These are phyloP conservation scores for Astyanax mexicanus DNA, from an alignment of 2,797 vertebrate genomes.

Conservation along the genomic window DNA sequence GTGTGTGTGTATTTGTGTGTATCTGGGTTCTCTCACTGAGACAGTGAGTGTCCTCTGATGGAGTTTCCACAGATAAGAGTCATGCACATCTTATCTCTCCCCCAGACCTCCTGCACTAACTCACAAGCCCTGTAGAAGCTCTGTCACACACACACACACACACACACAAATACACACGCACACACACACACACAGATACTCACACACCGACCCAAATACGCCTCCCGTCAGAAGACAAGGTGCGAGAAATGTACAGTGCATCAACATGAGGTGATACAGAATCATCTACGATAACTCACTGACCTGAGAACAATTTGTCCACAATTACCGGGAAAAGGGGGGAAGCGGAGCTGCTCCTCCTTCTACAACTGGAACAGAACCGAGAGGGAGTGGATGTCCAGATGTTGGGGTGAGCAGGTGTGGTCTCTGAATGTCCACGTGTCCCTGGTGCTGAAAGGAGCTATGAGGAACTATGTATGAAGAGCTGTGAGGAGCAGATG, in stretches of 20 bases:
- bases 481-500: not conserved
- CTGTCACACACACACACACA: slow-evolving; percentile 18
- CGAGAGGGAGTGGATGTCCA: slow-evolving; percentile 9
- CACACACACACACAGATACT: slow-evolving; percentile 29
- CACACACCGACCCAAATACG: slow-evolving; percentile 11
- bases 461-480: not conserved
- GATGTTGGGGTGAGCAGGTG: slow-evolving; percentile 21
- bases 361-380: not conserved
- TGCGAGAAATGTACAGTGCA: slow-evolving; percentile 43
- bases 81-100: slow-evolving; percentile 54
- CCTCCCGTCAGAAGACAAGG: slow-evolving; percentile 25
- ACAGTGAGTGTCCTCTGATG: slow-evolving; percentile 39
- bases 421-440: slow-evolving; percentile 17
- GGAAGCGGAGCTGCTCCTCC: not conserved
- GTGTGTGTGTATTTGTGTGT: slow-evolving; percentile 45
- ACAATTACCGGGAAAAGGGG: slow-evolving; percentile 36
- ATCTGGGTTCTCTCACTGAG: slow-evolving; percentile 51
- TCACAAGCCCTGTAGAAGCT: slow-evolving; percentile 27
- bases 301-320: slow-evolving; percentile 51
- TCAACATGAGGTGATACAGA: slow-evolving; percentile 15
- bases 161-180: slow-evolving; percentile 31
- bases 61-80: slow-evolving; percentile 51
- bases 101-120: slow-evolving; percentile 37
- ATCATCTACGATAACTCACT: slow-evolving; percentile 54
- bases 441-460: not conserved